These are phyloP conservation scores for Nannoperca obscura DNA, from an alignment of 2,797 vertebrate species.

Conservation along the genomic window DNA sequence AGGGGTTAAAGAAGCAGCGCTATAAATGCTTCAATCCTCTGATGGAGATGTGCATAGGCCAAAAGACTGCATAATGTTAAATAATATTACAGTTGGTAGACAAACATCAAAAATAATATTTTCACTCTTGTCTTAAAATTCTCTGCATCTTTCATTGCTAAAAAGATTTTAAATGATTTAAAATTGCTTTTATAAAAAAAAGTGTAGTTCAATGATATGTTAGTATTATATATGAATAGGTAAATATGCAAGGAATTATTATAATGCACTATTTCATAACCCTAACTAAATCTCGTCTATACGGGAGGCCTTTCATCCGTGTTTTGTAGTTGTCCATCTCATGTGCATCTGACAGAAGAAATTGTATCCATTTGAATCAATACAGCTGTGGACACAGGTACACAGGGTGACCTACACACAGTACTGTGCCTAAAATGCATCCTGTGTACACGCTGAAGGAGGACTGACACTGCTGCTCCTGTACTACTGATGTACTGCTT, in stretches of 20 bases:
- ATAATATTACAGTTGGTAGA: not conserved
- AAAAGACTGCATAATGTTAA: not conserved
- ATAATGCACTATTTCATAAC: not conserved
- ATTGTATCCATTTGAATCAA: constrained; percentile 5
- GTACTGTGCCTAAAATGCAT: not conserved
- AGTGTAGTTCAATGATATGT: not conserved
- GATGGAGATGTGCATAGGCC: constrained; percentile 3
- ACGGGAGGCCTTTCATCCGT: not conserved
- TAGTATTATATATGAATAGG: not conserved
- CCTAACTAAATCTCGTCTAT: not conserved
- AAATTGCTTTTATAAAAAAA: no score
- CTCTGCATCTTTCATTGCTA: not conserved
- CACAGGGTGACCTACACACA: constrained; percentile 19
- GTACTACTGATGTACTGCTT: not conserved
- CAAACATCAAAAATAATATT: constrained; percentile 1
- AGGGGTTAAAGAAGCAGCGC: constrained; percentile 10
- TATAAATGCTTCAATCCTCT: constrained; percentile 22
- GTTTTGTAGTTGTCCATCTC: not conserved
- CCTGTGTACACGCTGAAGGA: constrained; percentile 2
- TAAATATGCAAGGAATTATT: not conserved
- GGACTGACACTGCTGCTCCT: not conserved
- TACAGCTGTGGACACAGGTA: constrained; percentile 1
- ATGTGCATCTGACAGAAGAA: not conserved
- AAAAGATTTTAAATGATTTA: not conserved
- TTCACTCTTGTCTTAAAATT: not conserved